Evolutionary conservation across 2,797 vertebrate species (phyloP).

Genomic region (Remorina albescens): DNA sequence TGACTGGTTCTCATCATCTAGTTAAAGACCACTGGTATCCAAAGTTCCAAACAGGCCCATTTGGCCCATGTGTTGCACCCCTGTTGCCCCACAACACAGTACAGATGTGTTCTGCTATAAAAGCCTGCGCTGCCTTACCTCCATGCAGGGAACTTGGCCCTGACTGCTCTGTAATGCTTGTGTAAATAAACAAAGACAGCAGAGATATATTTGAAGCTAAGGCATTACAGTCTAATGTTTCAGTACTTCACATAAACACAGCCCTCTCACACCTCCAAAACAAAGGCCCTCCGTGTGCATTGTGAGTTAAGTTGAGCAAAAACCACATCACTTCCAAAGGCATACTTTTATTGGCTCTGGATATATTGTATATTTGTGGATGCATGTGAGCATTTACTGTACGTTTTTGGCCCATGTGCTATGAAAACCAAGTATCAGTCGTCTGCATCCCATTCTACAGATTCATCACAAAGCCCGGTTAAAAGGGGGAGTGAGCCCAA

Average conservation of each 20-base stretch:
- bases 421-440: constrained; percentile 31
- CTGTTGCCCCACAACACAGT: constrained; percentile 74
- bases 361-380: constrained; percentile 3
- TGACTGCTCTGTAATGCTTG: constrained; percentile 69
- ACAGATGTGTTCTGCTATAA: constrained; percentile 81
- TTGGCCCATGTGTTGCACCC: constrained; percentile 76
- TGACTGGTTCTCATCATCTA: constrained; percentile 82
- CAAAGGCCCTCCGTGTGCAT: constrained; percentile 51
- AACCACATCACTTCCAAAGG: constrained; percentile 22
- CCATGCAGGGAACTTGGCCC: constrained; percentile 77
- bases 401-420: constrained; percentile 1
- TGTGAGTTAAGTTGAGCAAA: constrained; percentile 31
- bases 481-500: background rate
- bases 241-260: constrained; percentile 73
- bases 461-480: constrained; percentile 32
- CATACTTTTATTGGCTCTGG: constrained; percentile 6
- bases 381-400: constrained; percentile 7
- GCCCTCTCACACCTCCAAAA: constrained; percentile 68
- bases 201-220: constrained; percentile 75
- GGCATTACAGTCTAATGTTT: constrained; percentile 76
- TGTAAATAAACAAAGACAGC: constrained; percentile 82
- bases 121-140: constrained; percentile 72
- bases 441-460: constrained; percentile 51
- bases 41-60: constrained; percentile 74
- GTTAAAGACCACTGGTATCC: constrained; percentile 72